Conservation (phyloP, 1,140 invertebrate species). For the Oreohelix idahoensis region DNA sequence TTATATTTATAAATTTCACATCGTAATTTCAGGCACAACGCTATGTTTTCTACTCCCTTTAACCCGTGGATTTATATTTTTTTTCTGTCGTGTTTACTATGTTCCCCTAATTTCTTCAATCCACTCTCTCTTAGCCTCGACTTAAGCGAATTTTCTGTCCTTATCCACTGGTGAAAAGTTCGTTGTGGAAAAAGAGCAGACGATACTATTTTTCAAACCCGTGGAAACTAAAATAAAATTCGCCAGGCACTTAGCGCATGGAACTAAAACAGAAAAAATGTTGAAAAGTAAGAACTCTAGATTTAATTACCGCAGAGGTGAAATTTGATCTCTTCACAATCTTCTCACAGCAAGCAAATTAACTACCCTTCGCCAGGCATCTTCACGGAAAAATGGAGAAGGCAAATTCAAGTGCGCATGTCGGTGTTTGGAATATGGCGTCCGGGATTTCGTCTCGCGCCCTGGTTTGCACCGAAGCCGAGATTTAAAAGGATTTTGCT, state of each 20-base stretch:
- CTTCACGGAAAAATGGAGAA: not conserved
- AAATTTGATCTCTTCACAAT: slow-evolving; percentile 1
- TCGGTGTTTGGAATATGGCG: not conserved
- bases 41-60: too few relatives aligned
- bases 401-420: not conserved
- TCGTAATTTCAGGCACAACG: too few relatives aligned
- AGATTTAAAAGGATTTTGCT: slow-evolving; percentile 2
- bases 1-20: too few relatives aligned
- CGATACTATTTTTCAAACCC: too few relatives aligned
- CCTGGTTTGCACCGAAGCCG: not conserved
- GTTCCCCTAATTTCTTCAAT: too few relatives aligned
- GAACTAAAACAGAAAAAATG: not conserved
- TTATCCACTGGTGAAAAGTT: too few relatives aligned
- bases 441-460: not conserved
- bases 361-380: not conserved
- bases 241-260: not conserved
- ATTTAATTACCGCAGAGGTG: not conserved
- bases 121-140: too few relatives aligned
- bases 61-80: too few relatives aligned
- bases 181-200: too few relatives aligned
- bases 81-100: too few relatives aligned
- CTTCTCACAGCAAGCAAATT: not conserved
- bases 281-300: not conserved
- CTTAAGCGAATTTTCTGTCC: too few relatives aligned
- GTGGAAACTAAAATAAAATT: not conserved